phyloP scores from a whole-genome alignment of 2,113 vertebrate genomes.

The Fregetta grallaria region DNA sequence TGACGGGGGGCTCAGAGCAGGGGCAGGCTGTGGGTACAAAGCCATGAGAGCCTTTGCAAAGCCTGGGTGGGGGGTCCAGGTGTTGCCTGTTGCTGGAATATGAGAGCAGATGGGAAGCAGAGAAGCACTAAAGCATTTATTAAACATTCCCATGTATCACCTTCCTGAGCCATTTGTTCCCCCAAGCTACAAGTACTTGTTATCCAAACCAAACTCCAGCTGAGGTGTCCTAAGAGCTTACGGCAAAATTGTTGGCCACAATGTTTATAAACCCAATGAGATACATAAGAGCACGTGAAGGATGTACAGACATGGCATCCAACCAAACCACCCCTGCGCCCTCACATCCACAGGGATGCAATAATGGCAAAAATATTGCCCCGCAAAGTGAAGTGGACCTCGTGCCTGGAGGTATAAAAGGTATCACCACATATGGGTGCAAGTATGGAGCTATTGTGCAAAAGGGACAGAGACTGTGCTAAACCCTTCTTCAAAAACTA shows the following conservation, averaged over 20 bases:
- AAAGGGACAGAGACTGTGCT: background rate
- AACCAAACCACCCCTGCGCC: background rate
- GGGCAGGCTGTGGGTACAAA: background rate
- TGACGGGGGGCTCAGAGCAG: background rate
- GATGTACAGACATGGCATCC: background rate
- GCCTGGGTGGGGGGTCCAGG: background rate
- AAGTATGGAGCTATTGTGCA: background rate
- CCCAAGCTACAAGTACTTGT: fast-evolving
- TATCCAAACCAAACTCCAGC: background rate
- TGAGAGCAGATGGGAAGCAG: background rate
- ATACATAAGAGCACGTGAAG: fast-evolving
- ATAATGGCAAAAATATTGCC: background rate
- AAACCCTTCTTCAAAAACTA: background rate
- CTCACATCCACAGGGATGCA: fast-evolving
- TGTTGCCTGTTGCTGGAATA: background rate
- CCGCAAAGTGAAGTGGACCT: fast-evolving
- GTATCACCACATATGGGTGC: fast-evolving
- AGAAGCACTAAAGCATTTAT: background rate
- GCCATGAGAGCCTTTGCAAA: background rate
- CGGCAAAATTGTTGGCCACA: background rate
- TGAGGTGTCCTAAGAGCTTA: background rate
- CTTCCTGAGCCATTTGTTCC: background rate
- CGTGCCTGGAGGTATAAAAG: fast-evolving
- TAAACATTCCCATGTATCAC: background rate
- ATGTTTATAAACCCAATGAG: background rate